These are phyloP conservation scores for Saccopteryx bilineata DNA, from an alignment of 2,113 vertebrate species.

Conservation along the genomic window DNA sequence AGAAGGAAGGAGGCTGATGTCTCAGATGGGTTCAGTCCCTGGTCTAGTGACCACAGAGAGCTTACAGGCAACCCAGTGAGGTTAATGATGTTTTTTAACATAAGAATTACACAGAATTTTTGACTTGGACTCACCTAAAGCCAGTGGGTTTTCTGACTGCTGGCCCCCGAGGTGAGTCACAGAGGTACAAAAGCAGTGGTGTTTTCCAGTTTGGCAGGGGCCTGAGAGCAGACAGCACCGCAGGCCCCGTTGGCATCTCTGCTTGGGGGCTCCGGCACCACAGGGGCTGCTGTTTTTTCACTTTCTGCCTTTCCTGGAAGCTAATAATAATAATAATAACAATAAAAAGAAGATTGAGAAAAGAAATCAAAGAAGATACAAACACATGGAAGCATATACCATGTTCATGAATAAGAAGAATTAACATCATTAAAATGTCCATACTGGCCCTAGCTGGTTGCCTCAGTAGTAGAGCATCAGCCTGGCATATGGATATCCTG, in stretches of 20 bases:
- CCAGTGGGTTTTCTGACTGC: conserved; percentile 29
- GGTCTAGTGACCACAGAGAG: conserved; percentile 39
- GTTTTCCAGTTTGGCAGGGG: background rate
- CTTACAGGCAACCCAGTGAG: conserved; percentile 43
- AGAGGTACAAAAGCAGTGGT: background rate
- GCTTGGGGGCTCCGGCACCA: background rate
- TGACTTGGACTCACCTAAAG: conserved; percentile 63
- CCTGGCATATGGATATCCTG: no score
- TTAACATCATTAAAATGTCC: no score
- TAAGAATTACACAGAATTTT: conserved; percentile 50
- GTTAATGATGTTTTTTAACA: conserved; percentile 3
- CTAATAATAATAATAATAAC: background rate
- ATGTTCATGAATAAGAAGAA: no score
- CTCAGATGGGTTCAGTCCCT: conserved; percentile 1
- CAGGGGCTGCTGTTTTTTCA: background rate
- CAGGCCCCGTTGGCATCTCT: accelerated
- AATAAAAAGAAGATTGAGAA: background rate
- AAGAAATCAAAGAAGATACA: no score
- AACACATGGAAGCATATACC: no score
- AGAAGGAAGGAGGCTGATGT: background rate
- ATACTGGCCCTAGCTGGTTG: no score
- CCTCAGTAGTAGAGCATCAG: no score
- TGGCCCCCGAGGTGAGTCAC: conserved; percentile 29
- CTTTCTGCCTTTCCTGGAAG: background rate
- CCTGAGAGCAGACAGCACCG: background rate